Evolutionary conservation across 2,888 invertebrate genomes (phyloP), one percentile per base, ranked within the genome.

Genomic region (Creontiades dilutus): DNA sequence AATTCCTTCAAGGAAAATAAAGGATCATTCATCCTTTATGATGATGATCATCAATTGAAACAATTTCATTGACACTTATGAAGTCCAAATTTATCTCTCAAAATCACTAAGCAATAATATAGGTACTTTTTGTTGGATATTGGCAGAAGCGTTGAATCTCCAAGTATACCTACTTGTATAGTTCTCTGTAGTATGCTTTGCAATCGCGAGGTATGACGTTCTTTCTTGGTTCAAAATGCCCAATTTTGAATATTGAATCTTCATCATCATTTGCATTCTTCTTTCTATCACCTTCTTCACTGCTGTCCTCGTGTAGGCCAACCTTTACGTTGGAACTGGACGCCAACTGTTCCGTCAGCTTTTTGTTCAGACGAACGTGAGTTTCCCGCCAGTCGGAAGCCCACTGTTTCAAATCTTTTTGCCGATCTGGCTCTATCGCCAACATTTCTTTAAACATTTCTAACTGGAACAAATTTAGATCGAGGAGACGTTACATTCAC

Each of bases 361-460:
- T 47, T 47, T 78, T 88, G 14, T 88, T 88, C 46, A 88, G 55
- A 46, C 88, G 80, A 27, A 90, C 91, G 52, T 91, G 90, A 47
- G 89, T 91, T 81, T 90, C 90, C 61, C 89, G 75, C 91, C 91
- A 91, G 80, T 90, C 89, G 52, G 88, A 86, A 14, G 90, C 90
- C 91, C 91, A 91, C 80, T 91, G 85, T 37, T 90, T 84, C 89
- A 91, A 88, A 55, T 90, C 86, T 46, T 68, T 85, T 80, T 89
- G 90, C 52, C 91, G 82, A 68, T 82, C 85, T 14, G 91, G 91
- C 81, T 91, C 91, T n/a, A 28, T 57, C 16, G 68, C 78, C 37
- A 88, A 48, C 87, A 86, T 87, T 47, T 85, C 57, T n/a, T 37
- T 80, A 52, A 82, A 46, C 28, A 23, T 23, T 14, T 84, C 82